These are phyloP conservation scores for Anoncus sp. DNA, from an alignment of 2,888 invertebrate genomes.

Conservation along the genomic window DNA sequence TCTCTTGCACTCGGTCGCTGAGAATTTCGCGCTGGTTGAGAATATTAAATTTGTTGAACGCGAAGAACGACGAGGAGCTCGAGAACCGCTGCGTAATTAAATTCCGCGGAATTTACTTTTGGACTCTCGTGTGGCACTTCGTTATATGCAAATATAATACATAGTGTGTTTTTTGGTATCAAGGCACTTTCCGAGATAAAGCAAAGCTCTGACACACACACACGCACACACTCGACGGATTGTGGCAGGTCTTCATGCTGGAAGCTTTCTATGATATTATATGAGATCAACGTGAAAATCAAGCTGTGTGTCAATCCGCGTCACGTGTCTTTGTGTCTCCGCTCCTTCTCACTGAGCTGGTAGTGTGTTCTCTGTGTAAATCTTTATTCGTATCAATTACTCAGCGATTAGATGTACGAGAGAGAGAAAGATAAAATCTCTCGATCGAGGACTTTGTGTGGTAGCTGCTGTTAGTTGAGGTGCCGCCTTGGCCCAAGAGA, in stretches of 20 bases:
- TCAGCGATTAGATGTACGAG: slow-evolving; percentile 82
- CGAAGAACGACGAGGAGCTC: slow-evolving; percentile 50
- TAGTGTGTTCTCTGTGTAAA: no score
- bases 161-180: slow-evolving; percentile 39
- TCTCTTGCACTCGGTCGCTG: slow-evolving; percentile 50
- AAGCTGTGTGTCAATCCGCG: no score
- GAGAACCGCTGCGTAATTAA: slow-evolving; percentile 65
- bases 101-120: slow-evolving; percentile 64
- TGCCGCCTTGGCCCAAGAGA: slow-evolving; percentile 32
- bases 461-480: slow-evolving; percentile 12
- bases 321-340: no score
- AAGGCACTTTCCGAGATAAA: slow-evolving; percentile 35
- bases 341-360: no score
- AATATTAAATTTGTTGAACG: slow-evolving; percentile 80
- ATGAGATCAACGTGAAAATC: neutral
- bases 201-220: no score
- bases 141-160: slow-evolving; percentile 51
- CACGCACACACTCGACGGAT: no score
- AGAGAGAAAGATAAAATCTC: slow-evolving; percentile 65
- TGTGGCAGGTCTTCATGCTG: no score
- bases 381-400: slow-evolving; percentile 83
- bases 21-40: slow-evolving; percentile 68
- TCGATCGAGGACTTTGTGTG: slow-evolving; percentile 25
- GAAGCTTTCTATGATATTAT: no score
- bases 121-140: slow-evolving; percentile 61